Base-by-base conservation (phyloP, 2,797 vertebrate genomes). In the Ctenopoma multispine region DNA sequence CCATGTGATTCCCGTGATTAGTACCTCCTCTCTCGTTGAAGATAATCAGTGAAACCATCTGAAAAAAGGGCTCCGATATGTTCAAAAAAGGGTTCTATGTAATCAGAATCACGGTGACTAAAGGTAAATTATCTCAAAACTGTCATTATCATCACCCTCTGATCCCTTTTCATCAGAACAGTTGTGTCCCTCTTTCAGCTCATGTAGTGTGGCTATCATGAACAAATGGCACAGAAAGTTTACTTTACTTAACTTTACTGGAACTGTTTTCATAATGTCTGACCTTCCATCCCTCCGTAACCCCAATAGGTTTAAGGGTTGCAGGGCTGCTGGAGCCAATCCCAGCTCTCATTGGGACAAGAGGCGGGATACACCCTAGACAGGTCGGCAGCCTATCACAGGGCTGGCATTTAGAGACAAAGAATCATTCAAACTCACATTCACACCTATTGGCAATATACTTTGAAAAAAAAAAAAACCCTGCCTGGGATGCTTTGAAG, bases 1-100 rank as follows among this genome's bases (percentile, higher is more conserved):
- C 38, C 47, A 46, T 50, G 57, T 69, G 69, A 65, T 80, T 75
- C 79, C 49, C 23, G 31, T 78, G 70, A 84, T 82, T 63, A 63
- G 53, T 14, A 15, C 36, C 13, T 64, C 57, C 57, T 63, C 48
- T 73, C 20, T 51, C 41, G 57, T 4, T 47, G 44, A 65, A 68
- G 53, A 34, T 66, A 73, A 65, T 84, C 72, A 84, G 69, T 47
- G 53, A 73, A 59, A 48, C 43, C 62, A 69, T 36, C 62, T 46
- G 34, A 40, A 70, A 54, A 75, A 59, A 47, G 40, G 40, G 34
- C 40, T 21, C 23, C 29, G n/a, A 46, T 63, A 21, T 11, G 18
- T 18, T 0, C 20, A 51, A 66, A 65, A 68, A 60, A 34, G 18
- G 12, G 36, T 63, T 56, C 29, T 23, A 50, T 55, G 64, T 65